Conservation (phyloP, 2,113 vertebrate species). For the Romanogobio albipinnatus region DNA sequence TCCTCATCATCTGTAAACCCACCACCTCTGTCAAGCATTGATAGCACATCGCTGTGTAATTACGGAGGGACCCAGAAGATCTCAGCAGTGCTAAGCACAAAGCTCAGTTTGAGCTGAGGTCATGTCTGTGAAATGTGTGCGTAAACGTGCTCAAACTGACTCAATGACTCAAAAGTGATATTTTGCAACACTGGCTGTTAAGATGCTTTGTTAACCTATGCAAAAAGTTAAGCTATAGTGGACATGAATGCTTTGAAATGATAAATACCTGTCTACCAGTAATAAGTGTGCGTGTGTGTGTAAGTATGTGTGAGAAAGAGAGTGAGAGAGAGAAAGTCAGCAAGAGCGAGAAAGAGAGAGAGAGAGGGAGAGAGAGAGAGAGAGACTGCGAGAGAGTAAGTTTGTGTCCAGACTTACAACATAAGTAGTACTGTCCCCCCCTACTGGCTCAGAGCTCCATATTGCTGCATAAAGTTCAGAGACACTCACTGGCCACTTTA, state of each 20-base stretch:
- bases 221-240: slow-evolving; percentile 21
- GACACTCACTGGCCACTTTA: not conserved
- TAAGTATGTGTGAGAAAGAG: not conserved
- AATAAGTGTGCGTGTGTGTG: not conserved
- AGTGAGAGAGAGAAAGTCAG: not conserved
- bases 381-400: not conserved
- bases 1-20: slow-evolving; percentile 74
- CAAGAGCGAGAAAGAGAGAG: not conserved
- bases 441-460: slow-evolving; percentile 68
- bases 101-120: not conserved
- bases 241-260: not conserved
- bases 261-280: not conserved
- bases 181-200: not conserved
- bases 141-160: not conserved
- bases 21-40: slow-evolving; percentile 76
- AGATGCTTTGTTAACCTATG: slow-evolving; percentile 1
- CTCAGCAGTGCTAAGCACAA: slow-evolving; percentile 56
- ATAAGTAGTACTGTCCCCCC: slow-evolving; percentile 64
- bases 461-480: not conserved
- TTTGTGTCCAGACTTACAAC: slow-evolving; percentile 9
- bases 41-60: slow-evolving; percentile 78
- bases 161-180: not conserved
- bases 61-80: slow-evolving; percentile 64
- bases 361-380: not conserved
- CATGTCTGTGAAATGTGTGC: not conserved